A percentile compares a stretch with the other conserved stretches of the same genome.
Evolutionary conservation across 2,797 vertebrate genomes (phyloP).

Genomic region (Eutrigla gurnardus): DNA sequence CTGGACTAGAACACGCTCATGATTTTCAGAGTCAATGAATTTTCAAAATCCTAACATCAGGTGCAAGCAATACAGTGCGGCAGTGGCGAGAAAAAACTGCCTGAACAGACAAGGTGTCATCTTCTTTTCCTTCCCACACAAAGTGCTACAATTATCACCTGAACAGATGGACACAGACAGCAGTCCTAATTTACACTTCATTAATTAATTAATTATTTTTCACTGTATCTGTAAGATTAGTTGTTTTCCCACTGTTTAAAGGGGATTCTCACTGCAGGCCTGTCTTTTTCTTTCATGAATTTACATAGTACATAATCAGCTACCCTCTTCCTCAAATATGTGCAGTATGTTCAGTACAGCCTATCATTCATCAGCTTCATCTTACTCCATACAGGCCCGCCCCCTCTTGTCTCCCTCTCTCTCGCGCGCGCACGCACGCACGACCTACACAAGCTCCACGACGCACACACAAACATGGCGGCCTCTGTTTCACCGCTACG

Average conservation of each 20-base stretch:
- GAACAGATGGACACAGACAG: neutral
- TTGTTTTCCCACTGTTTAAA: neutral
- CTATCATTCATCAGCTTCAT: slow-evolving; percentile 25
- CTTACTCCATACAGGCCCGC: neutral
- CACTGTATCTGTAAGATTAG: neutral
- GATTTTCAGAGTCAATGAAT: no score
- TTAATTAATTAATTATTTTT: neutral
- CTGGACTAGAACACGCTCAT: no score
- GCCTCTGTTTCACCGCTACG: slow-evolving; percentile 79
- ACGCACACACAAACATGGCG: slow-evolving; percentile 76
- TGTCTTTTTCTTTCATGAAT: neutral
- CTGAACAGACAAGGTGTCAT: slow-evolving; percentile 70
- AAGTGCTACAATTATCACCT: slow-evolving; percentile 90
- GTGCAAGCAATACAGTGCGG: no score
- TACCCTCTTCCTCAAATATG: neutral
- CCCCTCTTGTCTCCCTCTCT: neutral
- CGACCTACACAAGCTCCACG: slow-evolving; percentile 30
- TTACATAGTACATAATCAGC: neutral
- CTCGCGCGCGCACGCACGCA: slow-evolving; percentile 33
- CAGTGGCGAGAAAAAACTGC: no score
- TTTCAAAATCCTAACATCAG: no score
- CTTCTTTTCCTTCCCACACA: slow-evolving; percentile 83
- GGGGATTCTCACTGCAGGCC: neutral
- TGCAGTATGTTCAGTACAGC: neutral
- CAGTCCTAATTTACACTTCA: neutral